Evolutionary conservation across 2,888 invertebrate species (phyloP), one percentile per base, ranked within the genome.

Genomic region (Disparrhopalites patrizii): DNA sequence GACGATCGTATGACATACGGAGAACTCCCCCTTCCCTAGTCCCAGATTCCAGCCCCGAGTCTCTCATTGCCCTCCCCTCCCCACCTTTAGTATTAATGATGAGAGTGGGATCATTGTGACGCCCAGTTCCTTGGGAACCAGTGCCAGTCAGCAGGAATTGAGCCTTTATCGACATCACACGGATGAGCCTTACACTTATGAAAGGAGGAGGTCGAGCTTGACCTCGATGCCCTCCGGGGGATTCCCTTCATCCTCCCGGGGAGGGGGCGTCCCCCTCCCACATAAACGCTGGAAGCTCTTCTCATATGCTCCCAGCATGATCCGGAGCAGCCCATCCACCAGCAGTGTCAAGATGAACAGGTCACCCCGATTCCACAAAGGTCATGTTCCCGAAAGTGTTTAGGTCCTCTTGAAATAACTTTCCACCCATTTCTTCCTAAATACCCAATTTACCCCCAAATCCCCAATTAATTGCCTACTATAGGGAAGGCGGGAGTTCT

Each of bases 1-100:
- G 75, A 93, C 92, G 78, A 91, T 93, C 81, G 92, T 93, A 90
- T 93, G 91, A 92, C 91, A 91, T 85, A 70, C 68, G 74, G 73
- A 69, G 71, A 70, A 68, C 70, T 68, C 69, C 67, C 73, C 73
- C 60, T 68, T 66, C 66, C 68, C 69, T 55, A 65, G 66, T 56
- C 63, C 63, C 30, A 40, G 55, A 31, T 63, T 63, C 55, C 63
- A 63, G 55, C 56, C 63, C 47, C 63, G 30, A 23, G 8, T 30
- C 10, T 33, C 51, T 25, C 58, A 58, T 1, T 55, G 47, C 38
- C 65, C 56, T 57, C 61, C 54, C 27, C 56, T 56, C 40, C 43
- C 63, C 13, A 62, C 36, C 23, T 51, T 63, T 13, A 55, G 56
- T 54, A 28, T 63, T 30, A 40, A 62, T 38, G 31, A 56, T 23